Evolutionary conservation across 2,113 vertebrate species (phyloP).

Genomic region (Myodes glareolus): DNA sequence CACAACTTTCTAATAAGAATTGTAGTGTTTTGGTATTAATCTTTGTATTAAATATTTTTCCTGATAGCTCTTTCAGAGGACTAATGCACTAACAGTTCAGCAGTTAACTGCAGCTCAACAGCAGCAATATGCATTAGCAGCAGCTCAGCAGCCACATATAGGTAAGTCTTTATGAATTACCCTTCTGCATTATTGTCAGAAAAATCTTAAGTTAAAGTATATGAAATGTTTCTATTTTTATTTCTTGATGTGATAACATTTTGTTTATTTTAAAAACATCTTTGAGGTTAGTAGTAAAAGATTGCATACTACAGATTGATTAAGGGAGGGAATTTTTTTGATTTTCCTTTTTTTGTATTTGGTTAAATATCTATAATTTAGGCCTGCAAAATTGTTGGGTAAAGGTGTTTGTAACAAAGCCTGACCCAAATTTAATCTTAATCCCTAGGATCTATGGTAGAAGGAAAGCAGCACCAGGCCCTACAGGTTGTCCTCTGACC

Average conservation of each 20-base stretch:
- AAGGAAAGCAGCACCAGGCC: background rate
- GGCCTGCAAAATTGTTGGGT: too few relatives aligned
- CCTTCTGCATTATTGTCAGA: background rate
- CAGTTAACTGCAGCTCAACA: slow-evolving; percentile 97
- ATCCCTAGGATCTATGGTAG: background rate
- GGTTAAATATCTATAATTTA: slow-evolving; percentile 23
- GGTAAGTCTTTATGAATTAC: slow-evolving; percentile 86
- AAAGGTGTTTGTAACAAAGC: background rate
- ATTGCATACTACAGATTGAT: slow-evolving; percentile 10
- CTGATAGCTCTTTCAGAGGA: slow-evolving; percentile 95
- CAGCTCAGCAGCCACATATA: slow-evolving; percentile 97
- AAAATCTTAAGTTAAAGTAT: slow-evolving; percentile 22
- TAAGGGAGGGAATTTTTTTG: background rate
- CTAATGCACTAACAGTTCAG: slow-evolving; percentile 94
- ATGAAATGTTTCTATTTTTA: background rate
- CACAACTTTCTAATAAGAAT: slow-evolving; percentile 38
- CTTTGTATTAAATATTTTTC: slow-evolving; percentile 11
- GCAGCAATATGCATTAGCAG: slow-evolving; percentile 96
- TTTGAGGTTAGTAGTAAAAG: slow-evolving; percentile 18
- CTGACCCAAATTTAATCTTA: background rate
- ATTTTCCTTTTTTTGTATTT: slow-evolving; percentile 19
- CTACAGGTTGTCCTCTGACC: background rate
- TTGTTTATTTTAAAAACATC: slow-evolving; percentile 43
- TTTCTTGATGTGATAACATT: background rate
- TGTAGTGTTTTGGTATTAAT: slow-evolving; percentile 51